Conservation (phyloP, 2,888 invertebrate genomes). For the Cantharis flavilabris region DNA sequence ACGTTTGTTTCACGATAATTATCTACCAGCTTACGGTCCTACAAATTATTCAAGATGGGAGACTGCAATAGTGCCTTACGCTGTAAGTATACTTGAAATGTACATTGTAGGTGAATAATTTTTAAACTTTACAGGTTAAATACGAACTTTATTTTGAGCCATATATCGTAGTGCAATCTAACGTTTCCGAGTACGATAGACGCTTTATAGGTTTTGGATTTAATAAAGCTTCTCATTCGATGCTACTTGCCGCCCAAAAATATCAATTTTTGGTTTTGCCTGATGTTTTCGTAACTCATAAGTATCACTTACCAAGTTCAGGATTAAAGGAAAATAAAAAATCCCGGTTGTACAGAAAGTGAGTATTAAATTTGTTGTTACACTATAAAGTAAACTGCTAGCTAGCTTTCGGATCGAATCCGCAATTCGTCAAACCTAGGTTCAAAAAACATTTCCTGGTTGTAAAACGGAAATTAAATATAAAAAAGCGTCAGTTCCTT, state of each 20-base stretch:
- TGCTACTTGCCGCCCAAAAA: slow-evolving; percentile 79
- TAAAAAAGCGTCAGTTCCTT: no score
- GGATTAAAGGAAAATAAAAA: slow-evolving; percentile 2
- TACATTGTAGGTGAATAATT: neutral
- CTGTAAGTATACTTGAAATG: slow-evolving; percentile 53
- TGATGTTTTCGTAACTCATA: slow-evolving; percentile 86
- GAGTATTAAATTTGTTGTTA: neutral
- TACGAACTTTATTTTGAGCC: slow-evolving; percentile 93
- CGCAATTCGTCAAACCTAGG: no score
- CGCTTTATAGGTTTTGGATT: slow-evolving; percentile 92
- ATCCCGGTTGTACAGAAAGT: slow-evolving; percentile 3
- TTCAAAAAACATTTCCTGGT: no score
- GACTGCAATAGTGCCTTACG: slow-evolving; percentile 75
- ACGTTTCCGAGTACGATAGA: slow-evolving; percentile 79
- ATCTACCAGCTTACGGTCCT: slow-evolving; percentile 72
- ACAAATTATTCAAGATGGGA: slow-evolving; percentile 85
- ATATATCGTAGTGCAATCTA: slow-evolving; percentile 77
- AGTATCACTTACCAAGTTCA: slow-evolving; percentile 71
- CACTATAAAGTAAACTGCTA: no score
- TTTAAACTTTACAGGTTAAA: slow-evolving; percentile 65
- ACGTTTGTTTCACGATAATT: slow-evolving; percentile 76
- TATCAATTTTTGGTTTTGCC: slow-evolving; percentile 73
- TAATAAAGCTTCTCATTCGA: slow-evolving; percentile 92
- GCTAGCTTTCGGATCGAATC: no score
- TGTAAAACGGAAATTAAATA: no score